Conservation (phyloP, 2,113 vertebrate genomes). For the Vicugna pacos region DNA sequence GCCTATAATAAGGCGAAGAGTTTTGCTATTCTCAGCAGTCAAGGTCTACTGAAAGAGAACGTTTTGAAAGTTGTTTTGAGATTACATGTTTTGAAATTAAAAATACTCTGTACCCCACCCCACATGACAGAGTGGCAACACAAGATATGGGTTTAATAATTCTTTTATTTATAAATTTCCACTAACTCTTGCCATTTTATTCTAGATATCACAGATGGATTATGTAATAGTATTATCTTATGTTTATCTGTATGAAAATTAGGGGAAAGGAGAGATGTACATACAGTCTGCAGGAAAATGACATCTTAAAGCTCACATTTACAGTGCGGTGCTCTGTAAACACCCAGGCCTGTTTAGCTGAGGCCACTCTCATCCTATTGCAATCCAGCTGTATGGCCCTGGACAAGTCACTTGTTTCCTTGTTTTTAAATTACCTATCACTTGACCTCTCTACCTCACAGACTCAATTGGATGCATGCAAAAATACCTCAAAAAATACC, state of each 20-base stretch:
- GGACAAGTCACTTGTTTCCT: slow-evolving; percentile 9
- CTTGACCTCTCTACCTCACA: neutral
- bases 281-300: neutral
- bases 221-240: slow-evolving; percentile 43
- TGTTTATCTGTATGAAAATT: slow-evolving; percentile 48
- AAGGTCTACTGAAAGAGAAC: slow-evolving; percentile 1
- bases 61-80: slow-evolving; percentile 33
- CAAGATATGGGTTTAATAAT: slow-evolving; percentile 2
- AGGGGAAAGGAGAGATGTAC: neutral
- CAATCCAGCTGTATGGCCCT: neutral
- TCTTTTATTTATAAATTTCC: slow-evolving; percentile 69
- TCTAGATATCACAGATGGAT: slow-evolving; percentile 32
- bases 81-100: slow-evolving; percentile 28
- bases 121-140: slow-evolving; percentile 40
- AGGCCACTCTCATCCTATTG: neutral
- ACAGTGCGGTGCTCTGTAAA: neutral
- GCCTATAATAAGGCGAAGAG: neutral
- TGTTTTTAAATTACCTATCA: slow-evolving; percentile 36
- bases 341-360: neutral
- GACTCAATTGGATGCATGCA: neutral
- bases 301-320: neutral
- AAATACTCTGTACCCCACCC: neutral
- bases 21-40: slow-evolving; percentile 29
- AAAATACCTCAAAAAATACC: slow-evolving; percentile 50
- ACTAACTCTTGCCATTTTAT: slow-evolving; percentile 53